A percentile compares a stretch with the other conserved stretches of the same genome.
Evolutionary conservation across 2,888 invertebrate species (phyloP).

Genomic region (Geophilus truncorum): DNA sequence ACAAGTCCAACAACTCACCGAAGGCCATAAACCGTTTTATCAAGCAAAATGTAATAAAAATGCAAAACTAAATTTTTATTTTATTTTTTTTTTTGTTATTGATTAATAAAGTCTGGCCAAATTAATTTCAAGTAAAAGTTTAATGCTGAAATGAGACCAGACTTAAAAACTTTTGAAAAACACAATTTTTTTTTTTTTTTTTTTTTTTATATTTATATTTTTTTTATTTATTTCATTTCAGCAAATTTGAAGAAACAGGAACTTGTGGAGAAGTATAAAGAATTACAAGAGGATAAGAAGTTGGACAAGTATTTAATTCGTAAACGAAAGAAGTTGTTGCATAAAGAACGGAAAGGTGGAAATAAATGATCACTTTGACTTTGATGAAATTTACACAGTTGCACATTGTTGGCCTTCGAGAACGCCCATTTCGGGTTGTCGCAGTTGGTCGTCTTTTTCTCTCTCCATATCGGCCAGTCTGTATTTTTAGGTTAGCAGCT

Average conservation of each 20-base stretch:
- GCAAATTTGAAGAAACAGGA: background rate
- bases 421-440: background rate
- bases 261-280: background rate
- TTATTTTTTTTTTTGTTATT: too few species aligned
- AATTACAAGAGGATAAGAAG: background rate
- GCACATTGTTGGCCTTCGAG: background rate
- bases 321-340: constrained; percentile 6
- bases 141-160: too few species aligned
- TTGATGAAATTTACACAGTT: background rate
- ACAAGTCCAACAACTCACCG: background rate
- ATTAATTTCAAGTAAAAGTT: too few species aligned
- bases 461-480: background rate
- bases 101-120: too few species aligned
- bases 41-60: background rate
- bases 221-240: background rate
- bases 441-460: background rate
- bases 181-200: background rate
- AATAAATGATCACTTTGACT: background rate
- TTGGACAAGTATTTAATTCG: constrained; percentile 29
- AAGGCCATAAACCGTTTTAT: background rate
- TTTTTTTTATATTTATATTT: too few species aligned
- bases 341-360: background rate
- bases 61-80: background rate
- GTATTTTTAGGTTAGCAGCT: too few species aligned
- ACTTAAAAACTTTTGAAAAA: too few species aligned